phyloP scores from a whole-genome alignment of 1,140 invertebrate genomes.

The Drosophila carrolli region DNA sequence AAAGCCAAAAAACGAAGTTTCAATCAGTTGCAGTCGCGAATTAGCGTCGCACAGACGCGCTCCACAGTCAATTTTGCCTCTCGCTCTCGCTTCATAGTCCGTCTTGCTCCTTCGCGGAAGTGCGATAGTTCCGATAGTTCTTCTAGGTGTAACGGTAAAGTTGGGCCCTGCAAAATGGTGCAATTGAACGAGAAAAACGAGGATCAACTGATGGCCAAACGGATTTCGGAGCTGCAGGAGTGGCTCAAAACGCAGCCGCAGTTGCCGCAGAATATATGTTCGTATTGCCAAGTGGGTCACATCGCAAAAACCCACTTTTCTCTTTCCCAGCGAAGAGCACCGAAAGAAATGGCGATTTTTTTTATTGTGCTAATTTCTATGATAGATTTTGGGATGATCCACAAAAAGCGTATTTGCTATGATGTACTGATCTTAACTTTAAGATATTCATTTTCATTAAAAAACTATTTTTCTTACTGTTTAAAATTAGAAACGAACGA shows the following conservation, averaged over 20 bases:
- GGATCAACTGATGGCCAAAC: constrained; percentile 85
- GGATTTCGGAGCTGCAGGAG: constrained; percentile 87
- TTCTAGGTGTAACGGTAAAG: not conserved
- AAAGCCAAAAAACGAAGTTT: constrained; percentile 44
- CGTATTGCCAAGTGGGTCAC: not conserved
- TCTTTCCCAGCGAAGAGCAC: not conserved
- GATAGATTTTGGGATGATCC: too few species aligned
- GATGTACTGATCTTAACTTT: too few species aligned
- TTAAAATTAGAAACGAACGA: too few species aligned
- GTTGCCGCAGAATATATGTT: constrained; percentile 88
- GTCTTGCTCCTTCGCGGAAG: constrained; percentile 13
- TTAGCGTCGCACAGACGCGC: constrained; percentile 73
- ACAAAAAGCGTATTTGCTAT: too few species aligned
- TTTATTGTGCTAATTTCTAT: not conserved
- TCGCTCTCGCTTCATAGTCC: too few species aligned
- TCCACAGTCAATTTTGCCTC: constrained; percentile 1
- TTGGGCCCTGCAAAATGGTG: constrained; percentile 42
- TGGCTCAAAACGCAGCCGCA: constrained; percentile 92
- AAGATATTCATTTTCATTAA: too few species aligned
- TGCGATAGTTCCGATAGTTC: constrained; percentile 4
- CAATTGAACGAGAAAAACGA: constrained; percentile 51
- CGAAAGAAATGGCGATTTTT: not conserved
- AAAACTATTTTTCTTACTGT: too few species aligned
- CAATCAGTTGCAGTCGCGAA: constrained; percentile 81
- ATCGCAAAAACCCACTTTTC: not conserved